These are phyloP conservation scores for Marmota monax DNA, from an alignment of 2,113 vertebrate species.

Conservation along the genomic window DNA sequence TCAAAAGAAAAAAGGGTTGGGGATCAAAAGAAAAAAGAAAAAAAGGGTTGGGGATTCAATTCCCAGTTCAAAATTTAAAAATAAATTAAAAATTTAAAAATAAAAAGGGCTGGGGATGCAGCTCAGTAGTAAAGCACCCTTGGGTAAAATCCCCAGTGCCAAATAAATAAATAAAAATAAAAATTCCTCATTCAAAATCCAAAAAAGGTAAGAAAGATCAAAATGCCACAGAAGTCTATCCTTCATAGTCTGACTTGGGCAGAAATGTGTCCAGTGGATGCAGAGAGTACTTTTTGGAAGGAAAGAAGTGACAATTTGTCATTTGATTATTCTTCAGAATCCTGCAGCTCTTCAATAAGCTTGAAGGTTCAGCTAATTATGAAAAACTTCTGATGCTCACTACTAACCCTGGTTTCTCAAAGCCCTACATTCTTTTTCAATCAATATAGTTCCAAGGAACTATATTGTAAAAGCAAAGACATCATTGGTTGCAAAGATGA, in stretches of 20 bases:
- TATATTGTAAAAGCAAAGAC: conserved; percentile 56
- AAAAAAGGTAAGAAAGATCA: conserved; percentile 85
- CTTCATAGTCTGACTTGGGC: conserved; percentile 88
- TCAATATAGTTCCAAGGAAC: conserved; percentile 87
- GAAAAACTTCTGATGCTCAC: conserved; percentile 89
- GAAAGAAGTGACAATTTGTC: conserved; percentile 68
- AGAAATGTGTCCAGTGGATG: conserved; percentile 91
- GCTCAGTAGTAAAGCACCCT: no score
- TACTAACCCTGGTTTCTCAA: no score
- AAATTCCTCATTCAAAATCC: conserved; percentile 75
- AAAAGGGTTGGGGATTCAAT: no score
- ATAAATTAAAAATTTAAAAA: no score
- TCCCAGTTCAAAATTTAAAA: no score
- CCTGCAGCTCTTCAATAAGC: conserved; percentile 89
- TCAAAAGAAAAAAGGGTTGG: no score
- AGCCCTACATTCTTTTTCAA: conserved; percentile 82
- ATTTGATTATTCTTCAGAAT: conserved; percentile 87
- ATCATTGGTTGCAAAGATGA: conserved; percentile 84
- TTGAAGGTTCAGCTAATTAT: conserved; percentile 91
- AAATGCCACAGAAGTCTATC: conserved; percentile 92
- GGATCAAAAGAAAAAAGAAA: no score
- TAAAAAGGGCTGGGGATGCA: no score
- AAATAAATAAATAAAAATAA: no score
- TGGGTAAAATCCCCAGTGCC: no score
- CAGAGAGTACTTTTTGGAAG: conserved; percentile 76